These are phyloP conservation scores for Typhlichthys eigenmanni DNA, from an alignment of 2,797 vertebrate genomes.

Conservation along the genomic window DNA sequence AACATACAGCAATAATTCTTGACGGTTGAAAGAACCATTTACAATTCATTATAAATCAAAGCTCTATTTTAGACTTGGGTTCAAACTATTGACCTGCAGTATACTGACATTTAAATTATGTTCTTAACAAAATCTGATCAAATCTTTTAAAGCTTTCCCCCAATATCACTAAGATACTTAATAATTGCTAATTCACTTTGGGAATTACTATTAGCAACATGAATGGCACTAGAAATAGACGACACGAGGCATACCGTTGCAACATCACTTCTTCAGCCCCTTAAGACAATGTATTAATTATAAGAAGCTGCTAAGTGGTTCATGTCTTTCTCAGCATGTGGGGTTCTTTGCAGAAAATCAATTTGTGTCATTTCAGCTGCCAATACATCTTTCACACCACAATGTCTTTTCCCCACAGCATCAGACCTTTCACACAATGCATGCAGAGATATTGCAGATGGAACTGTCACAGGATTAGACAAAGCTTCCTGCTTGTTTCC, in stretches of 20 bases:
- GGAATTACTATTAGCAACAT: neutral
- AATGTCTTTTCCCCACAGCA: conserved; percentile 16
- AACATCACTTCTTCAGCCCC: conserved; percentile 36
- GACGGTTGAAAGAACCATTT: no score
- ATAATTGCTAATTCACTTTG: neutral
- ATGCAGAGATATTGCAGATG: conserved; percentile 19
- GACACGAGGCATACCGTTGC: conserved; percentile 32
- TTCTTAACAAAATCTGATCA: neutral
- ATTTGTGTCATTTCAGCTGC: conserved; percentile 50
- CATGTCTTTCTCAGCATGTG: conserved; percentile 31
- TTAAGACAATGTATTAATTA: conserved; percentile 55
- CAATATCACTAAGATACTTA: neutral
- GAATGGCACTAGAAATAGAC: conserved; percentile 11
- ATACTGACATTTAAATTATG: conserved; percentile 1
- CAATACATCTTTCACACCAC: conserved; percentile 38
- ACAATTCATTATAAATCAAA: neutral
- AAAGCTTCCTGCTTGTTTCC: conserved; percentile 1
- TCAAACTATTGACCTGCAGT: neutral
- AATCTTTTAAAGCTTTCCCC: neutral
- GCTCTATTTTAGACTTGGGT: neutral
- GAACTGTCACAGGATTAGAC: conserved; percentile 20
- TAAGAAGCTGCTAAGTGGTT: conserved; percentile 41
- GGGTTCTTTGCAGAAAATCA: conserved; percentile 50
- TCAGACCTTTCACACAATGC: conserved; percentile 23
- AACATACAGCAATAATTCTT: no score